Percentiles rank a stretch among this genome's conserved stretches.
Evolutionary conservation across 1,140 invertebrate species (phyloP).

Genomic region (Diorhabda elongata): DNA sequence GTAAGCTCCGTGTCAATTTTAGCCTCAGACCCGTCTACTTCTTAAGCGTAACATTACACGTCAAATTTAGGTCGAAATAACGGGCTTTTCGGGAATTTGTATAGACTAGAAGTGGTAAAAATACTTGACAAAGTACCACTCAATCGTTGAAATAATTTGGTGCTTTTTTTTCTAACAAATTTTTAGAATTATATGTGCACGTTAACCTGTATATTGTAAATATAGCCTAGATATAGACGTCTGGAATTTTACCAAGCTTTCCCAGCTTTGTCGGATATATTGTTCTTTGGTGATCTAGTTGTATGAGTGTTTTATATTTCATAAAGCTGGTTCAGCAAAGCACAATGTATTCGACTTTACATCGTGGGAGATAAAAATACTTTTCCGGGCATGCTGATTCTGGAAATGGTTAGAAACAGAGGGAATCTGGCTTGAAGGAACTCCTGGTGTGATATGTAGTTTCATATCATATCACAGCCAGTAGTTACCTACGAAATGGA

Average conservation of each 20-base stretch:
- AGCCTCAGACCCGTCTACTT: too few relatives aligned
- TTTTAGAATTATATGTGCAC: too few relatives aligned
- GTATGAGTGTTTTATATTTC: slow-evolving; percentile 46
- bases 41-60: too few relatives aligned
- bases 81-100: too few relatives aligned
- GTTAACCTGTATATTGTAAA: too few relatives aligned
- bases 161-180: too few relatives aligned
- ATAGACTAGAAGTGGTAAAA: too few relatives aligned
- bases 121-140: too few relatives aligned
- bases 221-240: too few relatives aligned
- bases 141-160: too few relatives aligned
- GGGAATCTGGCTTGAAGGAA: slow-evolving; percentile 47
- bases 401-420: slow-evolving; percentile 3
- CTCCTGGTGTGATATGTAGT: slow-evolving; percentile 48
- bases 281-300: slow-evolving; percentile 50
- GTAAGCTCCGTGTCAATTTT: too few relatives aligned
- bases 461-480: slow-evolving; percentile 47
- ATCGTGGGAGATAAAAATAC: slow-evolving; percentile 25
- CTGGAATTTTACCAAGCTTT: not conserved
- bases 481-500: slow-evolving; percentile 48
- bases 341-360: slow-evolving; percentile 46
- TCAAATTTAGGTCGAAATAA: too few relatives aligned
- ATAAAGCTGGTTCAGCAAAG: slow-evolving; percentile 50
- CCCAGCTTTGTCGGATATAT: slow-evolving; percentile 41
- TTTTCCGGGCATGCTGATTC: not conserved